Conservation (phyloP, 35 echinoderm and acorn worm species). For the Holothuria glaberrima region DNA sequence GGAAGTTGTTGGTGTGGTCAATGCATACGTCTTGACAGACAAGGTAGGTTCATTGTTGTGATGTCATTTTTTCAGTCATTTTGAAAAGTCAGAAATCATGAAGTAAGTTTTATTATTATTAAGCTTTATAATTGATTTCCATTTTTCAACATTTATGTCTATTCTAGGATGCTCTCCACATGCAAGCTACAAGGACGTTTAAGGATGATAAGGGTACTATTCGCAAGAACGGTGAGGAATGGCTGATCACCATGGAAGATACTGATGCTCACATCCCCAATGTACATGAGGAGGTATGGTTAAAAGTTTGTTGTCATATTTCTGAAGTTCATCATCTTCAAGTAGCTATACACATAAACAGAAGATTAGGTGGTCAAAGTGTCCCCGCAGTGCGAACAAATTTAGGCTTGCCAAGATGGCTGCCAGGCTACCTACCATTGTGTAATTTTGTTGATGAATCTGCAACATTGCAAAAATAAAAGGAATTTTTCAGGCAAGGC, state of each 20-base stretch:
- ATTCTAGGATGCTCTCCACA: constrained; percentile 91
- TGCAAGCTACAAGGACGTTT: constrained; percentile 89
- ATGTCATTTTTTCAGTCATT: too few species aligned
- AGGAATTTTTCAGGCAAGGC: constrained; percentile 63
- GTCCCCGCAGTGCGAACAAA: too few species aligned
- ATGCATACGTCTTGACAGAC: constrained; percentile 96
- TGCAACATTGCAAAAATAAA: too few species aligned
- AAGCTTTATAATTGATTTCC: too few species aligned
- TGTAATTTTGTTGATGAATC: constrained; percentile 68
- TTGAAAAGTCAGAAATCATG: too few species aligned
- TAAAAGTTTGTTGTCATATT: not conserved
- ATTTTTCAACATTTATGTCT: not conserved
- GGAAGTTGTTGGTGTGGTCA: constrained; percentile 92
- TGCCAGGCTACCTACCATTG: constrained; percentile 65
- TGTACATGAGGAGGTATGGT: constrained; percentile 95
- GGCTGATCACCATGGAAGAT: constrained; percentile 92
- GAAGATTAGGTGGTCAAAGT: too few species aligned
- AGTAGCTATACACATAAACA: too few species aligned
- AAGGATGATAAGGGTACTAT: constrained; percentile 65
- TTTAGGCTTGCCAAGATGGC: constrained; percentile 57
- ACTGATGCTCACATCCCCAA: constrained; percentile 97
- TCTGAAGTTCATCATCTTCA: too few species aligned
- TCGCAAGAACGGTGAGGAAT: constrained; percentile 98
- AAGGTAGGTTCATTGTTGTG: constrained; percentile 65
- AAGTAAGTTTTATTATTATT: too few species aligned